These are phyloP conservation scores for Petrocephalus zakoni DNA, from an alignment of 2,113 vertebrate species.

Conservation along the genomic window DNA sequence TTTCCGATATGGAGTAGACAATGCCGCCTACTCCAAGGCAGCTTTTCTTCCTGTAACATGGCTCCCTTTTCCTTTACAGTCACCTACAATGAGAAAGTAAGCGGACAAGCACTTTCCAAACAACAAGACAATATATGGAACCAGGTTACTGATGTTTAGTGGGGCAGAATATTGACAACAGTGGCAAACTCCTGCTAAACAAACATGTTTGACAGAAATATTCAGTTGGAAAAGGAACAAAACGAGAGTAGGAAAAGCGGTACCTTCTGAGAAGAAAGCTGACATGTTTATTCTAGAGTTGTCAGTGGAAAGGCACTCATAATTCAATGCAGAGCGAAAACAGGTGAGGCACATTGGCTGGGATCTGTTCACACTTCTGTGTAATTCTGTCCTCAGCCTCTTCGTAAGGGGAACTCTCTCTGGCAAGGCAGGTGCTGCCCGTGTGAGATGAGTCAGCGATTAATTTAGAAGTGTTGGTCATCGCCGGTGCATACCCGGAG, in stretches of 20 bases:
- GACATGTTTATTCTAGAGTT: background rate
- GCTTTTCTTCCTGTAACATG: background rate
- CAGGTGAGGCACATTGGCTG: constrained; percentile 10
- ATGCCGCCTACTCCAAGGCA: background rate
- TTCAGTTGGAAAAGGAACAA: background rate
- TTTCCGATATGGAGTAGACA: background rate
- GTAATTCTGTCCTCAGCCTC: background rate
- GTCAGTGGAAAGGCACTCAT: background rate
- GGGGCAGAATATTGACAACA: background rate
- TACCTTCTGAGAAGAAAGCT: background rate
- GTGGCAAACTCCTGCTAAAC: background rate
- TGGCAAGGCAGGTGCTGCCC: constrained; percentile 7
- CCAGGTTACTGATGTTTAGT: background rate
- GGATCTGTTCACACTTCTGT: background rate
- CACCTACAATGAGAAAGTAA: background rate
- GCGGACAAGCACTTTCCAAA: background rate
- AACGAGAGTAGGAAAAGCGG: background rate
- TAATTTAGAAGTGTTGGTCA: constrained; percentile 7
- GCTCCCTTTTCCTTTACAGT: background rate
- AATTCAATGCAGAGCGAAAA: constrained; percentile 10
- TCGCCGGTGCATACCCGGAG: background rate
- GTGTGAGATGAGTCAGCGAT: constrained; percentile 9
- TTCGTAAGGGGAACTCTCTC: constrained; percentile 5
- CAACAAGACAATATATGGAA: background rate
- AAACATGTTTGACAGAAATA: background rate